Evolutionary conservation across 2,113 vertebrate species (phyloP).

Genomic region (Sinosuthora webbiana): DNA sequence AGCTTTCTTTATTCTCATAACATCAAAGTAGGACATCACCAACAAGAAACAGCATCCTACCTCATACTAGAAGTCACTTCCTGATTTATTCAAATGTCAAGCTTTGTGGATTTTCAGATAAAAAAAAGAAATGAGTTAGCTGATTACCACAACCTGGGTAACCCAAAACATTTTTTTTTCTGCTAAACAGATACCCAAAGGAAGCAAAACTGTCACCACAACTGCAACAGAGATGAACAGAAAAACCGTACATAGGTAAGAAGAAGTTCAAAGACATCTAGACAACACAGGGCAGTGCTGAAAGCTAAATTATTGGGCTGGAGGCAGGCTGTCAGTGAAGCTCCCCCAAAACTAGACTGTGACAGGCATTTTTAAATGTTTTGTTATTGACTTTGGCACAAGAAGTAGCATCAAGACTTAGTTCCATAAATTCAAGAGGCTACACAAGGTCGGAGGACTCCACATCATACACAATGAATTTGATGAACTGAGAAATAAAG

Average conservation of each 20-base stretch:
- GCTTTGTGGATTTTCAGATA: not conserved
- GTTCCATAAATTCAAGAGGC: not conserved
- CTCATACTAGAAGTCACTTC: not conserved
- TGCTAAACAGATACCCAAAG: not conserved
- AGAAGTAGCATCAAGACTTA: not conserved
- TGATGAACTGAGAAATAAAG: not conserved
- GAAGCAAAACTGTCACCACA: not conserved
- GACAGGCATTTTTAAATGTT: not conserved
- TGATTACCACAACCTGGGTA: not conserved
- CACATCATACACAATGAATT: not conserved
- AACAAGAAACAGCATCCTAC: not conserved
- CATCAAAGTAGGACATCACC: not conserved
- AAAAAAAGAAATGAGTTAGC: not conserved
- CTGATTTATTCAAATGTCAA: not conserved
- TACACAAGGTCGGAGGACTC: not conserved
- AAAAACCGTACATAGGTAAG: not conserved
- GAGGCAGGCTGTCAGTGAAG: not conserved
- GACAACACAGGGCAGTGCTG: not conserved
- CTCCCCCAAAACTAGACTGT: not conserved
- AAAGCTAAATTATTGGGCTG: not conserved
- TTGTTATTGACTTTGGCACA: not conserved
- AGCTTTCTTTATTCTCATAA: not conserved
- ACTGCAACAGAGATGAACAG: not conserved
- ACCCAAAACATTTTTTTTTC: not conserved
- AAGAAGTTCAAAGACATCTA: not conserved